Evolutionary conservation across 37 sponge, comb jelly and placozoan species (phyloP), one percentile per base, ranked within the genome.

Genomic region (Eunapius fragilis): DNA sequence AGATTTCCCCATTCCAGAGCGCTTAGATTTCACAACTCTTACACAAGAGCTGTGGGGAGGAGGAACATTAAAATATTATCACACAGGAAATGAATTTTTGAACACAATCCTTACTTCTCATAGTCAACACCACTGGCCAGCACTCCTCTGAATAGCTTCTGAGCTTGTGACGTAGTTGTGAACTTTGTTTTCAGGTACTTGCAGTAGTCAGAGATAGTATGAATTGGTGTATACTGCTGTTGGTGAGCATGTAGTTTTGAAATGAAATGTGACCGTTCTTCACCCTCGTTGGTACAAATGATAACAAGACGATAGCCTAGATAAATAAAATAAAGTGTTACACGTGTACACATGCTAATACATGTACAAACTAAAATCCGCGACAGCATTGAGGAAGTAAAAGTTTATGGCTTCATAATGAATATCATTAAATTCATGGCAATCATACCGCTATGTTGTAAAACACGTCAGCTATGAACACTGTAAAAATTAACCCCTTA

Each of bases 1-100:
- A 14, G 90, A 72, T 80, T 93, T 93, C 33, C 93, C 93, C 89
- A 93, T 88, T 67, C 93, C 93, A 35, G 93, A 82, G 14, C 84
- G 70, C 3, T 25, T 28, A 11, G 93, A 93, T 24, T 70, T 50
- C 7, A 93, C 93, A 41, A 93, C 84, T 72, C 93, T 80, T 3
- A 89, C 87, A 31, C 30, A 71, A 32, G 87, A 91, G 48, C 91
- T 91, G 47, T 25, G 74, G n/a, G n/a, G n/a, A n/a, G n/a, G n/a
- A n/a, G n/a, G n/a, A n/a, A n/a, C n/a, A n/a, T n/a, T n/a, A n/a
- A n/a, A n/a, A n/a, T n/a, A n/a, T n/a, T n/a, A n/a, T n/a, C n/a
- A n/a, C n/a, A n/a, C n/a, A n/a, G n/a, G n/a, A n/a, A n/a, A n/a
- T n/a, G n/a, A n/a, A n/a, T n/a, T n/a, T n/a, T n/a, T n/a, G n/a